These are phyloP conservation scores for Lindbergichthys nudifrons DNA, from an alignment of 2,797 vertebrate species.

Conservation along the genomic window DNA sequence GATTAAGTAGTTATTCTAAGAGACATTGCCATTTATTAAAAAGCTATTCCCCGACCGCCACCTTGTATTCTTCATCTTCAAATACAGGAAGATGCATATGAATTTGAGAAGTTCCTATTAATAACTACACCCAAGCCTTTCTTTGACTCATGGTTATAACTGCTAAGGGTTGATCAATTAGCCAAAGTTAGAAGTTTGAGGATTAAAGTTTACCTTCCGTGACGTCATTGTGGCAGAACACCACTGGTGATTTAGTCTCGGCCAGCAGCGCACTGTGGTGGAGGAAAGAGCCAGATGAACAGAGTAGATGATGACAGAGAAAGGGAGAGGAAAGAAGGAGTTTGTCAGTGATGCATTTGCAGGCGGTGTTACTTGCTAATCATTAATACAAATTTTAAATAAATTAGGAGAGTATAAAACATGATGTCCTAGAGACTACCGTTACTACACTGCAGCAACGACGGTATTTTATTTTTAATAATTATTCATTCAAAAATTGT, in stretches of 20 bases:
- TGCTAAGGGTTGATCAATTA: conserved; percentile 21
- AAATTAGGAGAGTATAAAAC: background rate
- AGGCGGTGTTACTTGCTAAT: background rate
- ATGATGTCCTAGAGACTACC: background rate
- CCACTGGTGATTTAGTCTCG: conserved; percentile 90
- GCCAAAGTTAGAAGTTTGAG: conserved; percentile 5
- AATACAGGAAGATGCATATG: conserved; percentile 13
- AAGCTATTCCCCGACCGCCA: background rate
- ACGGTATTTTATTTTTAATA: background rate
- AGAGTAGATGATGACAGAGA: background rate
- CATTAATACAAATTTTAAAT: background rate
- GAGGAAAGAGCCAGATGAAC: background rate
- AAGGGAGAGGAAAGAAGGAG: background rate
- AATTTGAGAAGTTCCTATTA: conserved; percentile 40
- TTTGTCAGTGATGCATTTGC: background rate
- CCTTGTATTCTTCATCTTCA: conserved; percentile 5
- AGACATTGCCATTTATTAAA: background rate
- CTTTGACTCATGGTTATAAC: conserved; percentile 33
- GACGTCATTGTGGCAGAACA: conserved; percentile 96
- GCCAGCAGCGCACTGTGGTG: conserved; percentile 85
- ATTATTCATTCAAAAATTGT: background rate
- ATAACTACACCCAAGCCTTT: conserved; percentile 22
- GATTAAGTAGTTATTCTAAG: background rate
- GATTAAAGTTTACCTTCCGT: conserved; percentile 89
- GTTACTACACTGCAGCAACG: background rate